Evolutionary conservation across 2,888 invertebrate species (phyloP).

Genomic region (Trichopria drosophilae): DNA sequence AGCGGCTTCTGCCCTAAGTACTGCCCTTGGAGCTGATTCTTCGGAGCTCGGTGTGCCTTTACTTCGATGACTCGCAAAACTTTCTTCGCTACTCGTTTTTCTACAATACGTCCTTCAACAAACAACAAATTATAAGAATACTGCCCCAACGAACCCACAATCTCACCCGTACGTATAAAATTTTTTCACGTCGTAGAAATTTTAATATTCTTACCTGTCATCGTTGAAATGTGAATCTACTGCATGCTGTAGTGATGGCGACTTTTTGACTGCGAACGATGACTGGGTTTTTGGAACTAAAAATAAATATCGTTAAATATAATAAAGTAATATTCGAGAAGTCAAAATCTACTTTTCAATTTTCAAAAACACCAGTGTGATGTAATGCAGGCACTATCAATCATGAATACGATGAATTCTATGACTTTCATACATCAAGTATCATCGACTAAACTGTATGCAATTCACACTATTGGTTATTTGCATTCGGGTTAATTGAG

Average conservation of each 20-base stretch:
- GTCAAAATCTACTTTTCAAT: too few species aligned
- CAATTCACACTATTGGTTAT: too few species aligned
- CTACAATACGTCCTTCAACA: constrained; percentile 38
- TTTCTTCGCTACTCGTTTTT: constrained; percentile 63
- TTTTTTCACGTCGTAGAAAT: not conserved
- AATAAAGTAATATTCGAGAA: too few species aligned
- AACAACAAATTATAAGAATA: not conserved
- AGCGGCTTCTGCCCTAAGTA: constrained; percentile 65
- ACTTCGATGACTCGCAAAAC: constrained; percentile 81
- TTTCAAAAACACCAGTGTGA: too few species aligned
- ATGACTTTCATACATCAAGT: too few species aligned
- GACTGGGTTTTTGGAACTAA: constrained; percentile 56
- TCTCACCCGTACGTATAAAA: too few species aligned
- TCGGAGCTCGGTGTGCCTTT: constrained; percentile 75
- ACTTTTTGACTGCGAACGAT: constrained; percentile 54
- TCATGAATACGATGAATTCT: too few species aligned
- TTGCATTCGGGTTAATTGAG: too few species aligned
- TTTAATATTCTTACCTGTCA: constrained; percentile 47
- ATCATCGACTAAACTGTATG: too few species aligned
- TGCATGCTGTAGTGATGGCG: constrained; percentile 57
- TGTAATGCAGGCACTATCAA: too few species aligned
- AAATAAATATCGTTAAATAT: constrained; percentile 44
- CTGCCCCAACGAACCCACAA: too few species aligned
- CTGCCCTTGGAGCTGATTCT: constrained; percentile 62
- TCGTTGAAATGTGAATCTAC: constrained; percentile 52